A percentile compares a stretch with the other conserved stretches of the same genome.
These are phyloP conservation scores for Anniella stebbinsi DNA, from an alignment of 2,797 vertebrate species.

Conservation along the genomic window DNA sequence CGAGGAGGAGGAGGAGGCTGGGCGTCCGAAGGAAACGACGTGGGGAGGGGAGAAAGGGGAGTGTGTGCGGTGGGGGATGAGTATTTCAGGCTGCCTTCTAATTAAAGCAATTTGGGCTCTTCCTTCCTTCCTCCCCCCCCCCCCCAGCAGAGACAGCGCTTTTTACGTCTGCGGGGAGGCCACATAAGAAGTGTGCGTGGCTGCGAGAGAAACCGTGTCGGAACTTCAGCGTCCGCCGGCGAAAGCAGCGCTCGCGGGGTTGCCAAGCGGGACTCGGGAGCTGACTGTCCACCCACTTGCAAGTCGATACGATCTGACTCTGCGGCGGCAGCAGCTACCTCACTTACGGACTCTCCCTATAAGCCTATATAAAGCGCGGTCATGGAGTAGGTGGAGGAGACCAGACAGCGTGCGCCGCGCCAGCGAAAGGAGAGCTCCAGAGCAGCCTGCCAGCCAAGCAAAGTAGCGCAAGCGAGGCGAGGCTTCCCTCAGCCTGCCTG, in stretches of 20 bases:
- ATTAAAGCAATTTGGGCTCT: slow-evolving; percentile 7
- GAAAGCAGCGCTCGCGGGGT: slow-evolving; percentile 55
- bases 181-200: slow-evolving; percentile 80
- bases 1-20: slow-evolving; percentile 7
- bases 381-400: slow-evolving; percentile 59
- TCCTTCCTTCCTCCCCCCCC: not conserved
- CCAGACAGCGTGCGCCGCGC: not conserved
- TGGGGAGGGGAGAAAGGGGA: not conserved
- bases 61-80: not conserved
- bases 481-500: not conserved
- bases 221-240: slow-evolving; percentile 45
- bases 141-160: not conserved
- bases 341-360: slow-evolving; percentile 69
- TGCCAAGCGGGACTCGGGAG: slow-evolving; percentile 68
- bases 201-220: slow-evolving; percentile 79
- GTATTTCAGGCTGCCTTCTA: not conserved
- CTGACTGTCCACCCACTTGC: slow-evolving; percentile 70
- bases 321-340: slow-evolving; percentile 64
- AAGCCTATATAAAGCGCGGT: slow-evolving; percentile 71
- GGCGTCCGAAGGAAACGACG: not conserved
- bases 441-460: not conserved
- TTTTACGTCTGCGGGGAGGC: slow-evolving; percentile 53
- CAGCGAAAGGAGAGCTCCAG: not conserved
- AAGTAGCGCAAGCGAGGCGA: not conserved
- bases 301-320: slow-evolving; percentile 62